Conservation (phyloP, 2,113 vertebrate species). For the Mus musculus region DNA sequence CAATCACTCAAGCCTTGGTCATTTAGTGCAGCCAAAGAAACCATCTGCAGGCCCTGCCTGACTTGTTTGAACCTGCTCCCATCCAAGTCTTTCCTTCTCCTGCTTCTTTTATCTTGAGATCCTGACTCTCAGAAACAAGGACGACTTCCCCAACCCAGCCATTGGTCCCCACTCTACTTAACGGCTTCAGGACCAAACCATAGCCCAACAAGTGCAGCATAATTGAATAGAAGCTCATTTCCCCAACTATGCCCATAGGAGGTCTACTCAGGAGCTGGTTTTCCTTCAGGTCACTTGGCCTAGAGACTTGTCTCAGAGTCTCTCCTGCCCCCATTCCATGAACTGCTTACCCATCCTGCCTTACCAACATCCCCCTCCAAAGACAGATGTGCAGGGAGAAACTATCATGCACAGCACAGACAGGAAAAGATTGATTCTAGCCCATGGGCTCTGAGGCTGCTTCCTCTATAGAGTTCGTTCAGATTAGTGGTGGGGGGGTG, state of each 20-base stretch:
- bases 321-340: not conserved
- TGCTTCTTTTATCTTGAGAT: not conserved
- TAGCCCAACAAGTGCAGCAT: not conserved
- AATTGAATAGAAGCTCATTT: conserved; percentile 16
- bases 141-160: not conserved
- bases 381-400: not conserved
- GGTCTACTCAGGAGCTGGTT: not conserved
- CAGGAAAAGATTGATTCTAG: conserved; percentile 27
- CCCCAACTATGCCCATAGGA: not conserved
- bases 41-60: not conserved
- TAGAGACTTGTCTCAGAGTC: not conserved
- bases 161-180: not conserved
- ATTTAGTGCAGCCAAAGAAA: not conserved
- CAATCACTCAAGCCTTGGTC: not conserved
- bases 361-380: not conserved
- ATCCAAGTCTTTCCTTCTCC: not conserved
- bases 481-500: too few species aligned
- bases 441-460: not conserved
- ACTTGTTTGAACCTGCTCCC: not conserved
- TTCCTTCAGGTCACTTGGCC: not conserved
- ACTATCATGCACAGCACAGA: not conserved
- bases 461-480: not conserved
- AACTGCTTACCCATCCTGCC: not conserved
- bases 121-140: not conserved
- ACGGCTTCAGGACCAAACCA: not conserved